phyloP scores from a whole-genome alignment of 2,888 invertebrate species.

The Ernsta delagoae region DNA sequence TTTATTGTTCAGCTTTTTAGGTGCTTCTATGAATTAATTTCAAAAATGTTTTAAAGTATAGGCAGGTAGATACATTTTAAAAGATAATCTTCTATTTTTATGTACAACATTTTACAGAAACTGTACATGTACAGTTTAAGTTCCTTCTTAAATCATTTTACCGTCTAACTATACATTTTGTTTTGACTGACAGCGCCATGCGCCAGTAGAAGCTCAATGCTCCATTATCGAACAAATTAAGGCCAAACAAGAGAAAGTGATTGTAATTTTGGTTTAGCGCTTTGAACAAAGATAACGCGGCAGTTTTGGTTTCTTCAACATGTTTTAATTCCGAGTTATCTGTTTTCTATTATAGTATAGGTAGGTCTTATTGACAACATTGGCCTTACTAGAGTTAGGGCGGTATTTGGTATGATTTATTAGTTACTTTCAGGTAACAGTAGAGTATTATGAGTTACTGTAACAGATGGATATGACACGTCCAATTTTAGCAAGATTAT shows the following conservation, averaged over 20 bases:
- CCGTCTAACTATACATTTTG: slow-evolving; percentile 39
- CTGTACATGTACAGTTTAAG: too few relatives aligned
- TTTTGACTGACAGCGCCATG: slow-evolving; percentile 43
- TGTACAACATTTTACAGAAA: too few relatives aligned
- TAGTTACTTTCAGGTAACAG: neutral
- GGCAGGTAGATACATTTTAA: too few relatives aligned
- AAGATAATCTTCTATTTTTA: too few relatives aligned
- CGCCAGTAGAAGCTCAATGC: slow-evolving; percentile 33
- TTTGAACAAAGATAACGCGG: slow-evolving; percentile 11
- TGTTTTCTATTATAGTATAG: neutral
- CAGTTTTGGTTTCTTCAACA: slow-evolving; percentile 9
- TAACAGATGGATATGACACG: slow-evolving; percentile 17
- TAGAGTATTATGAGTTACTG: slow-evolving; percentile 7
- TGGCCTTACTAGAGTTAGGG: too few relatives aligned
- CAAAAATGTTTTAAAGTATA: too few relatives aligned
- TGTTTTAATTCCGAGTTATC: slow-evolving; percentile 20
- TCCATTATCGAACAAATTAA: slow-evolving; percentile 41
- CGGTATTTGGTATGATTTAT: neutral
- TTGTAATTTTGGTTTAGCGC: slow-evolving; percentile 30
- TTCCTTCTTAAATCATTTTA: neutral
- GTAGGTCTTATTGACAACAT: too few relatives aligned
- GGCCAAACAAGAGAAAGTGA: slow-evolving; percentile 44
- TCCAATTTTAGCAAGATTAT: slow-evolving; percentile 13
- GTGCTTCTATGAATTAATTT: neutral
- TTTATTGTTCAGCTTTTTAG: neutral